A percentile compares a stretch with the other conserved stretches of the same genome.
phyloP scores from a whole-genome alignment of 2,113 vertebrate genomes.

The Irena cyanogastra region DNA sequence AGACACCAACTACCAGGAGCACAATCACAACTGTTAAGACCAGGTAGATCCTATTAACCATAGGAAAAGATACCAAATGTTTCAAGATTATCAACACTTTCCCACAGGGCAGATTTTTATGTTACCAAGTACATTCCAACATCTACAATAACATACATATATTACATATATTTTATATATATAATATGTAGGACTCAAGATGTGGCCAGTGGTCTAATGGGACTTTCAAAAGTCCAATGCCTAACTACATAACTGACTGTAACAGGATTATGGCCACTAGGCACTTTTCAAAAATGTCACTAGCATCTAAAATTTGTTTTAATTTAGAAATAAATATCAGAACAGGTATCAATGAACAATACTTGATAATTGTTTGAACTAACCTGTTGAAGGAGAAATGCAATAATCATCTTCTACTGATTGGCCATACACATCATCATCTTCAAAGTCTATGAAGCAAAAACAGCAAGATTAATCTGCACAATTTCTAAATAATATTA shows the following conservation, averaged over 20 bases:
- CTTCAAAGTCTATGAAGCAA: conserved; percentile 87
- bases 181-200: neutral
- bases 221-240: neutral
- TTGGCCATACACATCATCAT: conserved; percentile 94
- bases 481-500: neutral
- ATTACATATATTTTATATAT: no score
- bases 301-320: neutral
- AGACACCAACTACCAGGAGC: neutral
- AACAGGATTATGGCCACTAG: neutral
- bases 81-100: neutral
- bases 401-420: conserved; percentile 98
- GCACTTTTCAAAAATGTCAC: neutral
- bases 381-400: conserved; percentile 98
- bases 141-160: neutral
- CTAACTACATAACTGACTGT: neutral
- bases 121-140: neutral
- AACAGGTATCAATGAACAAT: neutral
- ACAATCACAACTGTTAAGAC: neutral
- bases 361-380: conserved; percentile 24
- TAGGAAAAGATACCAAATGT: neutral
- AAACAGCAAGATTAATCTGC: neutral
- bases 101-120: neutral
- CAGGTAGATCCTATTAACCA: neutral
- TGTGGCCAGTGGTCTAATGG: neutral
- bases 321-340: neutral